These are phyloP conservation scores for Proales similis DNA, from an alignment of 1,140 invertebrate genomes.

Conservation along the genomic window DNA sequence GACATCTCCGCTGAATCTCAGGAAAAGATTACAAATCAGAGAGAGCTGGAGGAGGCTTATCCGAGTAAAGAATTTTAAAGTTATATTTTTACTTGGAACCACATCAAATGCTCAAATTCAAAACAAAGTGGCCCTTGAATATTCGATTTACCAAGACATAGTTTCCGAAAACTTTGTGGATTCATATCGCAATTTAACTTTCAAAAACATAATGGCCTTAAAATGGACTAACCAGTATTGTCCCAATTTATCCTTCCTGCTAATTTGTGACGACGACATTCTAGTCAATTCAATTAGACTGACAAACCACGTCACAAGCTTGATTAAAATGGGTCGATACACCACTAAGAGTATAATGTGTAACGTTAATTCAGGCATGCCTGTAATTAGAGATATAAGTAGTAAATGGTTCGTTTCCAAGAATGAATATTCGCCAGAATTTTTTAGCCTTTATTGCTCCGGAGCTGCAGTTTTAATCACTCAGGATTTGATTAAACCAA, in stretches of 20 bases:
- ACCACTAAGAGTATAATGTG: slow-evolving; percentile 43
- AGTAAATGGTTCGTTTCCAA: slow-evolving; percentile 53
- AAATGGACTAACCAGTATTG: slow-evolving; percentile 65
- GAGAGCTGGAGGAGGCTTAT: slow-evolving; percentile 39
- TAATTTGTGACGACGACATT: slow-evolving; percentile 65
- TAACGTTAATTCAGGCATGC: slow-evolving; percentile 46
- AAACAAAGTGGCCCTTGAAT: slow-evolving; percentile 59
- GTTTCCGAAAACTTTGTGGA: slow-evolving; percentile 59
- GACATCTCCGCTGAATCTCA: slow-evolving; percentile 39
- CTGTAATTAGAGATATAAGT: slow-evolving; percentile 47
- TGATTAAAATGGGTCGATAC: not conserved
- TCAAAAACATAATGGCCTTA: slow-evolving; percentile 77
- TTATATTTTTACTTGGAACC: slow-evolving; percentile 42
- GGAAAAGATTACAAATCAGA: slow-evolving; percentile 39
- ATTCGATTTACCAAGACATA: slow-evolving; percentile 52
- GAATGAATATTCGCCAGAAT: slow-evolving; percentile 47
- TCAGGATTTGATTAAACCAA: slow-evolving; percentile 23
- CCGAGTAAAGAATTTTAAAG: slow-evolving; percentile 35
- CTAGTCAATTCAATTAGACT: slow-evolving; percentile 39
- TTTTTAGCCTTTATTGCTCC: slow-evolving; percentile 53
- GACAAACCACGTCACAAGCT: slow-evolving; percentile 2
- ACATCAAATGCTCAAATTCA: slow-evolving; percentile 44
- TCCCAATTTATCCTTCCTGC: slow-evolving; percentile 60
- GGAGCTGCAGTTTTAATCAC: slow-evolving; percentile 45
- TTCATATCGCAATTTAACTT: slow-evolving; percentile 74